Evolutionary conservation across 30 jellyfish, hydroid and myxozoan genomes (phyloP).

Genomic region (Cassiopea xamachana): DNA sequence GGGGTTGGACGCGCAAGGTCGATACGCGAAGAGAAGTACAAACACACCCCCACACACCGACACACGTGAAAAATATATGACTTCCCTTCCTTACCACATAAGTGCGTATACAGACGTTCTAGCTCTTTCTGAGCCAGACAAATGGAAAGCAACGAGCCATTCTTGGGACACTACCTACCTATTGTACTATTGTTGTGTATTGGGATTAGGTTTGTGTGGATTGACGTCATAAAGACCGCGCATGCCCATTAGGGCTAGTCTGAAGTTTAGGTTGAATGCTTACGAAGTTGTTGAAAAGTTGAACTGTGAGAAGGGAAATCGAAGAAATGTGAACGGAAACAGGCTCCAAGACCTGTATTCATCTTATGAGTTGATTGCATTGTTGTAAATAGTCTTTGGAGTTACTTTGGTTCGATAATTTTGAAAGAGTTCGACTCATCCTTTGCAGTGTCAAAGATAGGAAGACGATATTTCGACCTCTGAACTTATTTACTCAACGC

Average conservation of each 20-base stretch:
- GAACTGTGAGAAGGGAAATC: not conserved
- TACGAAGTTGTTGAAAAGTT: slow-evolving; percentile 10
- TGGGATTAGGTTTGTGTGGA: not conserved
- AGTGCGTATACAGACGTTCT: too few relatives aligned
- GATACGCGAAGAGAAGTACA: too few relatives aligned
- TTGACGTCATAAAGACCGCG: slow-evolving; percentile 40
- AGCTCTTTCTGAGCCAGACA: too few relatives aligned
- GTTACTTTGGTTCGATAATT: not conserved
- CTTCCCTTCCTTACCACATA: too few relatives aligned
- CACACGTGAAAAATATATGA: too few relatives aligned
- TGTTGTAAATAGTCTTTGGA: not conserved
- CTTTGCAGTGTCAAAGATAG: slow-evolving; percentile 59
- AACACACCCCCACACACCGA: too few relatives aligned
- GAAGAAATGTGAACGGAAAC: slow-evolving; percentile 41
- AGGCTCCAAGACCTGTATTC: not conserved
- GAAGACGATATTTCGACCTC: slow-evolving; percentile 28
- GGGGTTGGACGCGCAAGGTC: too few relatives aligned
- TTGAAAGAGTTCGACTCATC: slow-evolving; percentile 15
- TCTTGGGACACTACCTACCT: not conserved
- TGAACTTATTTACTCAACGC: slow-evolving; percentile 15
- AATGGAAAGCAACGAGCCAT: not conserved
- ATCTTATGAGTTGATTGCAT: not conserved
- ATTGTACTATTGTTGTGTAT: not conserved
- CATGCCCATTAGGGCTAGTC: not conserved
- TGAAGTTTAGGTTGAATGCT: slow-evolving; percentile 1